Evolutionary conservation across 2,113 vertebrate species (phyloP).

Genomic region (Scopus umbretta): DNA sequence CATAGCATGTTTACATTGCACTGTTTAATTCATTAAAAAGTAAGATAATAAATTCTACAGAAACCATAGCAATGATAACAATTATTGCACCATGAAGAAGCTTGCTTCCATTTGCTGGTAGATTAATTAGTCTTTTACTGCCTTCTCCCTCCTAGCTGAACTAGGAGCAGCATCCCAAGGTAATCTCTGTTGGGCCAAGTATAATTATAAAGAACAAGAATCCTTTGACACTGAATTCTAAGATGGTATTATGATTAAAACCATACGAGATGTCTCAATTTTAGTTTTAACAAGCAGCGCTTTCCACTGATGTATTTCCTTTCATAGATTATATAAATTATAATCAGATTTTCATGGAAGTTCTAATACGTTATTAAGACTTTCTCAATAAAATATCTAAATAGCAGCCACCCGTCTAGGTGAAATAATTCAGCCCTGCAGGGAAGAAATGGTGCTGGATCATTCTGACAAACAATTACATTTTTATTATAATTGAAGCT

Average conservation of each 20-base stretch:
- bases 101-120: neutral
- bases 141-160: neutral
- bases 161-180: neutral
- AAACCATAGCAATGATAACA: neutral
- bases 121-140: neutral
- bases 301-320: neutral
- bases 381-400: neutral
- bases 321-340: neutral
- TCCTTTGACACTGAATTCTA: neutral
- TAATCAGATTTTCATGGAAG: neutral
- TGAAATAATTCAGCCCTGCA: slow-evolving; percentile 19
- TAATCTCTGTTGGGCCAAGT: neutral
- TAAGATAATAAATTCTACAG: neutral
- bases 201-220: neutral
- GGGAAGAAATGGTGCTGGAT: neutral
- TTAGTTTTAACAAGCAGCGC: neutral
- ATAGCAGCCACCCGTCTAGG: neutral
- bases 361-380: neutral
- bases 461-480: neutral
- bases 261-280: neutral
- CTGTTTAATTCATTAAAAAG: neutral
- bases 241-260: neutral
- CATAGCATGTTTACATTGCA: neutral
- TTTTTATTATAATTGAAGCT: slow-evolving; percentile 15
- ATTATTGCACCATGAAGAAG: neutral